Base-by-base conservation (phyloP, 2,797 vertebrate species). In the Hippoglossus hippoglossus region DNA sequence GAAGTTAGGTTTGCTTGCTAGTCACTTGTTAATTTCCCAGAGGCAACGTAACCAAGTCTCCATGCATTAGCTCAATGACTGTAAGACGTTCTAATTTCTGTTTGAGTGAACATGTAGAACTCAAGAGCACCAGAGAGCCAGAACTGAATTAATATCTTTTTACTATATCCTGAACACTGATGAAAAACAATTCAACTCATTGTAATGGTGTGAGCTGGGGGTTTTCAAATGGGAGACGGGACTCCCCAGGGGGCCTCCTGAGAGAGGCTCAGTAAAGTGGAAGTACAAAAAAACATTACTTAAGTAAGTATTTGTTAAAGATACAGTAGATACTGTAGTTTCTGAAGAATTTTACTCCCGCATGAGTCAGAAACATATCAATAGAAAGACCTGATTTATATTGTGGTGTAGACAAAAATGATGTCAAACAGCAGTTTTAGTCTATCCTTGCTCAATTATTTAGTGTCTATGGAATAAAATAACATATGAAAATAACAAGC, bases 1-100 rank as follows among this genome's bases (percentile, higher is more conserved):
- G 62, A 79, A 74, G 67, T 69, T 66, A 46, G 60, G 67, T 76
- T 71, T 63, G 56, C 55, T 78, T 68, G 71, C 60, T 58, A 46
- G 70, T 46, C 75, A 69, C 13, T 71, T 54, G 44, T 77, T 85
- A 71, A 90, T 89, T 90, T 89, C 86, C 86, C 85, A 24, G 34
- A 44, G 67, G 85, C 61, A 53, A 53, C 67, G 31, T 65, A 65
- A 70, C 41, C 8, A 44, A 5, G 65, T 70, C 80, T 67, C 53
- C 55, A 51, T 34, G 61, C 50, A 63, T 81, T 67, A 52, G 60
- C 60, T 67, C 52, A 77, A 74, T 12, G 49, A 83, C 83, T 59
- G 71, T 36, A 39, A 44, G 60, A 67, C 63, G 28, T 80, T 75
- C 55, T 73, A 26, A 73, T 72, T 80, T 75, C 53, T 53, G 15